Percentiles rank a stretch among this genome's conserved stretches.
phyloP scores from a whole-genome alignment of 2,113 vertebrate genomes.

The Podilymbus podiceps region DNA sequence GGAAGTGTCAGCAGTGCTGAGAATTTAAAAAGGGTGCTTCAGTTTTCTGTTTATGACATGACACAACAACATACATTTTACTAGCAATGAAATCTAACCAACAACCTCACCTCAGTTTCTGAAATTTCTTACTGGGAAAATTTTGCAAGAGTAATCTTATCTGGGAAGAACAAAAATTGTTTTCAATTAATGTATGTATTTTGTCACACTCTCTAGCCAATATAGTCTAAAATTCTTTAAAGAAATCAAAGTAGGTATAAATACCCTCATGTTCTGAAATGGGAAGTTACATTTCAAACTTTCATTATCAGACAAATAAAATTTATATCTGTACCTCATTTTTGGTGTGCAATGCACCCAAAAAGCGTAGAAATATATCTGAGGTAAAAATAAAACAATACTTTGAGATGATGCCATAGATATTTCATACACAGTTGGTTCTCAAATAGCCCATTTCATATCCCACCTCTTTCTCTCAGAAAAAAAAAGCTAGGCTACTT shows the following conservation, averaged over 20 bases:
- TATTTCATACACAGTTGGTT: neutral
- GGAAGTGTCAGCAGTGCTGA: constrained; percentile 74
- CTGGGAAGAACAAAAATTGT: neutral
- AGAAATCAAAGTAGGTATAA: neutral
- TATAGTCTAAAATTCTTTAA: neutral
- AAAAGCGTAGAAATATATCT: neutral
- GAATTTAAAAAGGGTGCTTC: constrained; percentile 73
- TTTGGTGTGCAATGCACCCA: neutral
- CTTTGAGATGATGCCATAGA: neutral
- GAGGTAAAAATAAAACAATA: neutral
- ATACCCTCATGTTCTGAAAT: neutral
- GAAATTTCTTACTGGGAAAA: constrained; percentile 52
- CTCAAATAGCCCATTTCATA: neutral
- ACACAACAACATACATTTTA: constrained; percentile 66
- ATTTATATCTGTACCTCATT: neutral
- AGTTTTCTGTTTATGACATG: constrained; percentile 71
- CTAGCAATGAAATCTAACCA: constrained; percentile 62
- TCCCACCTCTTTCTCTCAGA: neutral
- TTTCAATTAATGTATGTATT: neutral
- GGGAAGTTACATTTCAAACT: neutral
- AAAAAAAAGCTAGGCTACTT: neutral
- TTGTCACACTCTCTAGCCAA: neutral
- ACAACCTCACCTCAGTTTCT: constrained; percentile 40
- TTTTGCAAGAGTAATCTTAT: constrained; percentile 35
- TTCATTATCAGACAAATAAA: neutral